Conservation (phyloP, 2,797 vertebrate species). For the Garrulus glandarius region DNA sequence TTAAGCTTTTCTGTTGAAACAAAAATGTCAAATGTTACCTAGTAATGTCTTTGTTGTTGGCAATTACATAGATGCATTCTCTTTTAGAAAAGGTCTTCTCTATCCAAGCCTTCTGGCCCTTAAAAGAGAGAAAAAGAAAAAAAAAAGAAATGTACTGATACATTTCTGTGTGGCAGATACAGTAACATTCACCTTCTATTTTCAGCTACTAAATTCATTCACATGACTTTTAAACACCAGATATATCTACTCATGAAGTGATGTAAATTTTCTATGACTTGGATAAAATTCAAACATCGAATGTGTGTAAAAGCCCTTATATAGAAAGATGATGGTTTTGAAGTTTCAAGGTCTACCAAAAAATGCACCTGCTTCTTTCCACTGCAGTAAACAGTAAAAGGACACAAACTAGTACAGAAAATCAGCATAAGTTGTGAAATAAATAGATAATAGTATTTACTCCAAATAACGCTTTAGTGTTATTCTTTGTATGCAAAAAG, state of each 20-base stretch:
- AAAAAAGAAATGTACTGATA: background rate
- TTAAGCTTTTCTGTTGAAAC: background rate
- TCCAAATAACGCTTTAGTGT: background rate
- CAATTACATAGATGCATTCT: slow-evolving; percentile 90
- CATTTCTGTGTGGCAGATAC: background rate
- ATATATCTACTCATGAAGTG: background rate
- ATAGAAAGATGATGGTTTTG: background rate
- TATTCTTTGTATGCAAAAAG: background rate
- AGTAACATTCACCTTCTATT: background rate
- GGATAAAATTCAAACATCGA: background rate
- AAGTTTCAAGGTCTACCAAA: background rate
- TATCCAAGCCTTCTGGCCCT: slow-evolving; percentile 94
- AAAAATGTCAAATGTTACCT: slow-evolving; percentile 76
- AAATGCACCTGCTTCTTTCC: background rate
- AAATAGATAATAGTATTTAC: background rate
- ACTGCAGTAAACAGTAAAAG: background rate
- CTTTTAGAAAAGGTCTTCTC: slow-evolving; percentile 93
- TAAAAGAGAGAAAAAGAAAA: background rate
- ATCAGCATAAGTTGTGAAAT: background rate
- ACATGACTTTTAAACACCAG: background rate
- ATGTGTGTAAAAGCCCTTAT: background rate
- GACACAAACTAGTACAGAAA: background rate
- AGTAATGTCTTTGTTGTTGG: slow-evolving; percentile 86
- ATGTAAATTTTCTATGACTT: background rate
- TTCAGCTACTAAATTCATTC: background rate